A percentile compares a stretch with the other conserved stretches of the same genome.
These are phyloP conservation scores for Dinoponera quadriceps DNA, from an alignment of 1,140 invertebrate species.

Conservation along the genomic window DNA sequence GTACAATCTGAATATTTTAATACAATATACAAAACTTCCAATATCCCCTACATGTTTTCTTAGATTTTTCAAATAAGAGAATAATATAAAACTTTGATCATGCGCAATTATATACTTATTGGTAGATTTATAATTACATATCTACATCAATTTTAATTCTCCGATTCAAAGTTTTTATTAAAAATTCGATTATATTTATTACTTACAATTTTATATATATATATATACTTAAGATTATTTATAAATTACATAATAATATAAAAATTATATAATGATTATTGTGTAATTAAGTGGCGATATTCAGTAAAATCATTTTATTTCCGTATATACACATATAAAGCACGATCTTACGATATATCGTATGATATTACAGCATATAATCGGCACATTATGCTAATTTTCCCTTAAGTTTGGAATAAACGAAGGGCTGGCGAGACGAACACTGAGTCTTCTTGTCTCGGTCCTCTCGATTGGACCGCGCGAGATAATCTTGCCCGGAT, in stretches of 20 bases:
- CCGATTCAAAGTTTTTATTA: no score
- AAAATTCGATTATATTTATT: no score
- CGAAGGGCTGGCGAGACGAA: no score
- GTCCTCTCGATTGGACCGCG: background rate
- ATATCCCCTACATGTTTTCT: no score
- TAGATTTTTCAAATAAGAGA: no score
- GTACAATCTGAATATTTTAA: background rate
- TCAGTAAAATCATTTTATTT: conserved; percentile 62
- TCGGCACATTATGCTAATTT: conserved; percentile 38
- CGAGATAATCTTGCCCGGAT: background rate
- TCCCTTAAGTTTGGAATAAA: conserved; percentile 46
- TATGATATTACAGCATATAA: conserved; percentile 49
- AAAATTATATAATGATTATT: conserved; percentile 2
- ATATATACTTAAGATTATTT: no score
- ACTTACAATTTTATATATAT: background rate
- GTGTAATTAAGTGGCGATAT: background rate
- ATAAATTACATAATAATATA: background rate
- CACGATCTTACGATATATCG: conserved; percentile 67
- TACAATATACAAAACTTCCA: background rate
- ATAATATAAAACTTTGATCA: no score
- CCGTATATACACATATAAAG: conserved; percentile 75
- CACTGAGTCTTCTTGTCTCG: background rate
- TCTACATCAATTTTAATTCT: no score
- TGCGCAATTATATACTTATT: no score
- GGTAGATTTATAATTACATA: no score